Evolutionary conservation across 2,888 invertebrate species (phyloP), one percentile per base, ranked within the genome.

Genomic region (Pristionchus entomophagus): DNA sequence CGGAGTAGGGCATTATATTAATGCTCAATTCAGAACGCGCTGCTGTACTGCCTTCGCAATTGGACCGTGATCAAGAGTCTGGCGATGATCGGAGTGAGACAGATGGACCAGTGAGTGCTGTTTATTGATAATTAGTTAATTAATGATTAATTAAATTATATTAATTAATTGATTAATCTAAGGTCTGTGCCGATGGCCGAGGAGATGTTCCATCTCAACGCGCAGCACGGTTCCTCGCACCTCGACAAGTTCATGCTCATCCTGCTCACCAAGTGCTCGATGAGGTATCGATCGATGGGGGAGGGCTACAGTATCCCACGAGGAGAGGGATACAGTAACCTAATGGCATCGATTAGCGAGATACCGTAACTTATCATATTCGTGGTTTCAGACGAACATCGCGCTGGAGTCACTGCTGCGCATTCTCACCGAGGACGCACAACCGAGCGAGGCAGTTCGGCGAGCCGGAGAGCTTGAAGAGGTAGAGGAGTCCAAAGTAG

Each of bases 241-340:
- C 95, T 99, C 19, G 99, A 99, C 94, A 98, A 98, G 94, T 99
- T 99, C 94, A 97, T 97, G 0, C 97, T 99, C 94, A 97, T 96
- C 90, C 95, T 99, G 87, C 96, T 99, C 86, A 97, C 97, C 22
- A 98, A 98, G 94, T 98, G 98, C 94, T 96, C 90, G 96, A 96
- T 91, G 97, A 97, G 92, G 94, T 94, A 82, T 8, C 56, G 8
- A 17, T 59, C 14, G n/a, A n/a, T n/a, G n/a, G n/a, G n/a, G n/a
- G n/a, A n/a, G n/a, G n/a, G n/a, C n/a, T n/a, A n/a, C n/a, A n/a
- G n/a, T n/a, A n/a, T n/a, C n/a, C n/a, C n/a, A n/a, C n/a, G n/a
- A n/a, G n/a, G n/a, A n/a, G n/a, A n/a, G n/a, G n/a, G n/a, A n/a
- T n/a, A n/a, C n/a, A n/a, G n/a, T n/a, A n/a, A n/a, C n/a, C n/a